Percentiles rank a stretch among this genome's conserved stretches.
Evolutionary conservation across 2,797 vertebrate species (phyloP).

Genomic region (Acanthopagrus latus): DNA sequence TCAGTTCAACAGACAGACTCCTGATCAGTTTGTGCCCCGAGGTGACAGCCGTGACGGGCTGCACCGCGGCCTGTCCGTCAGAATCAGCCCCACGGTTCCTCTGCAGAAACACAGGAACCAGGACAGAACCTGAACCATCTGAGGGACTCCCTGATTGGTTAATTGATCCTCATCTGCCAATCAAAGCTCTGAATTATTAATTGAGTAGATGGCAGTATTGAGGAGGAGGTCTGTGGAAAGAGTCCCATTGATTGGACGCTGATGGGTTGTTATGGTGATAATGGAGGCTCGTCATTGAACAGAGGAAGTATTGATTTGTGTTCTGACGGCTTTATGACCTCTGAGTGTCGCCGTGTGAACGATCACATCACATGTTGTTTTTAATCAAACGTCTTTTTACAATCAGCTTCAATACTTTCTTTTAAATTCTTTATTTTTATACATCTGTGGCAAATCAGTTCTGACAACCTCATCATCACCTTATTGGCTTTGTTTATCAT

Average conservation of each 20-base stretch:
- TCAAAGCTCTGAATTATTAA: constrained; percentile 69
- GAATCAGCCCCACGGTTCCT: constrained; percentile 3
- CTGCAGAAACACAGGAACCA: background rate
- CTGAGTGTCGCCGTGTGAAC: constrained; percentile 10
- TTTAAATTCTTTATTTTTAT: background rate
- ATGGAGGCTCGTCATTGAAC: constrained; percentile 50
- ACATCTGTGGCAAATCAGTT: background rate
- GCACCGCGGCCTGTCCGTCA: constrained; percentile 60
- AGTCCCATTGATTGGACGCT: constrained; percentile 37
- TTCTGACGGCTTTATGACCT: constrained; percentile 54
- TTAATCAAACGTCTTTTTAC: background rate
- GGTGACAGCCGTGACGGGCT: constrained; percentile 58
- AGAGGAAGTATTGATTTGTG: constrained; percentile 60
- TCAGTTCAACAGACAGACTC: constrained; percentile 17
- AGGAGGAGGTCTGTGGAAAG: constrained; percentile 24
- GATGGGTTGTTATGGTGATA: constrained; percentile 68
- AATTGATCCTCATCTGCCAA: constrained; percentile 68
- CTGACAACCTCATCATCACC: background rate
- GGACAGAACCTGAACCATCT: background rate
- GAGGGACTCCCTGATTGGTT: constrained; percentile 45
- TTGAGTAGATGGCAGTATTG: constrained; percentile 42
- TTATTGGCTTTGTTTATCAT: background rate
- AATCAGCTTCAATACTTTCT: background rate
- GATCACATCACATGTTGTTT: constrained; percentile 16
- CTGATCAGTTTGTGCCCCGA: constrained; percentile 58